A percentile compares a stretch with the other conserved stretches of the same genome.
phyloP scores from a whole-genome alignment of 2,888 invertebrate genomes.

The Dryomyza anilis region DNA sequence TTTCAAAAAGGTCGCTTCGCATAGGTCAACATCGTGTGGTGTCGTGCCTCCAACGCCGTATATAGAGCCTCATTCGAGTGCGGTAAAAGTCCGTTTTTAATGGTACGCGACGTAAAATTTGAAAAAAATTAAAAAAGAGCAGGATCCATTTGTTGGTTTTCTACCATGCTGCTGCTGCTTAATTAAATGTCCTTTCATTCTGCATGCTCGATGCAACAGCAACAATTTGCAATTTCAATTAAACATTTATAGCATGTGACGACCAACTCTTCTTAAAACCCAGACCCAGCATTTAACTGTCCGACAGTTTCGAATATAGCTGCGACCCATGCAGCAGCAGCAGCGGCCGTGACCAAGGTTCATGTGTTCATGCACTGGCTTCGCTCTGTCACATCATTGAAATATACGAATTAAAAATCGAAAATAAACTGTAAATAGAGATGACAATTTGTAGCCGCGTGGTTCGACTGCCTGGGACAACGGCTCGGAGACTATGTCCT shows the following conservation, averaged over 20 bases:
- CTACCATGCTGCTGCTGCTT: conserved; percentile 2
- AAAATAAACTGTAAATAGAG: neutral
- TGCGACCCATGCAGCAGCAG: neutral
- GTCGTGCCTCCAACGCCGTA: too few species aligned
- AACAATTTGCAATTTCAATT: conserved; percentile 36
- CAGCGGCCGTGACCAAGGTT: too few species aligned
- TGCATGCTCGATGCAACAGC: conserved; percentile 11
- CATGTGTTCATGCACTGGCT: too few species aligned
- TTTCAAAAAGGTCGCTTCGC: too few species aligned
- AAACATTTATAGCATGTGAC: conserved; percentile 26
- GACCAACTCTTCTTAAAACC: neutral
- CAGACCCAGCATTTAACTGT: neutral
- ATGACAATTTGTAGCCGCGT: neutral
- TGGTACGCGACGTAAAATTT: too few species aligned
- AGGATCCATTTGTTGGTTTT: neutral
- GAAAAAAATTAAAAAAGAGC: too few species aligned
- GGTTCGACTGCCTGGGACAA: too few species aligned
- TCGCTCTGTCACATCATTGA: neutral
- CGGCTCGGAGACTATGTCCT: neutral
- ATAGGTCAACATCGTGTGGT: too few species aligned
- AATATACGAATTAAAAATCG: neutral
- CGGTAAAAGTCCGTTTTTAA: too few species aligned
- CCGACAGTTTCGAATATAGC: neutral
- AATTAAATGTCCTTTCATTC: conserved; percentile 13
- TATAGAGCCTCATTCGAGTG: too few species aligned